Evolutionary conservation across 2,113 vertebrate species (phyloP).

Genomic region (Tretioscincus oriximinensis): DNA sequence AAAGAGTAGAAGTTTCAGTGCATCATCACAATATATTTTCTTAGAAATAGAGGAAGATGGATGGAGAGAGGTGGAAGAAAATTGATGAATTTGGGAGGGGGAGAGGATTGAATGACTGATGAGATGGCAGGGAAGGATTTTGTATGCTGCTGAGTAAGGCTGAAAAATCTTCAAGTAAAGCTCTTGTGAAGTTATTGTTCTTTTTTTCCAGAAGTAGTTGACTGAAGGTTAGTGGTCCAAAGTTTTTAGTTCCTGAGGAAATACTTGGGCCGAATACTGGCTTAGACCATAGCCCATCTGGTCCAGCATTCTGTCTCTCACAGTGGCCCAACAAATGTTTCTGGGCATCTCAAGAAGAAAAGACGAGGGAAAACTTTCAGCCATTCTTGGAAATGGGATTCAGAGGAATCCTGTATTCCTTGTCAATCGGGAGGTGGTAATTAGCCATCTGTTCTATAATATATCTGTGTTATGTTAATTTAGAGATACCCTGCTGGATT

Average conservation of each 20-base stretch:
- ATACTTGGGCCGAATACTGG: background rate
- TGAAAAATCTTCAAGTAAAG: background rate
- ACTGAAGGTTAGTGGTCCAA: slow-evolving; percentile 3
- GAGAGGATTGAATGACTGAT: slow-evolving; percentile 6
- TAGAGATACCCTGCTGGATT: too few species aligned
- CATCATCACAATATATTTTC: slow-evolving; percentile 3
- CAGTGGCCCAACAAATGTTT: too few species aligned
- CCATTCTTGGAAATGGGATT: too few species aligned
- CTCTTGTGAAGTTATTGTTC: fast-evolving
- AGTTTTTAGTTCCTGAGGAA: background rate
- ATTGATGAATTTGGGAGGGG: background rate
- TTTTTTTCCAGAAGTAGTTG: background rate
- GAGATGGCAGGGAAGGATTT: background rate
- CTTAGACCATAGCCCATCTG: too few species aligned
- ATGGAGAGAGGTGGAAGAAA: background rate
- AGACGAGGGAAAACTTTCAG: too few species aligned
- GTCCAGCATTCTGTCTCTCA: too few species aligned
- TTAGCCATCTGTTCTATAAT: too few species aligned
- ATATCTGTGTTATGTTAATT: too few species aligned
- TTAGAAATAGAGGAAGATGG: background rate
- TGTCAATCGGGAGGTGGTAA: too few species aligned
- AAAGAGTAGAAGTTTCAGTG: slow-evolving; percentile 5
- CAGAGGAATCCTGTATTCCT: too few species aligned
- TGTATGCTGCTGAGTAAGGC: slow-evolving; percentile 8
- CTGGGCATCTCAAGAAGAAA: too few species aligned